A percentile compares a stretch with the other conserved stretches of the same genome.
Conservation (phyloP, 2,797 vertebrate genomes). For the Hemibagrus guttatus region DNA sequence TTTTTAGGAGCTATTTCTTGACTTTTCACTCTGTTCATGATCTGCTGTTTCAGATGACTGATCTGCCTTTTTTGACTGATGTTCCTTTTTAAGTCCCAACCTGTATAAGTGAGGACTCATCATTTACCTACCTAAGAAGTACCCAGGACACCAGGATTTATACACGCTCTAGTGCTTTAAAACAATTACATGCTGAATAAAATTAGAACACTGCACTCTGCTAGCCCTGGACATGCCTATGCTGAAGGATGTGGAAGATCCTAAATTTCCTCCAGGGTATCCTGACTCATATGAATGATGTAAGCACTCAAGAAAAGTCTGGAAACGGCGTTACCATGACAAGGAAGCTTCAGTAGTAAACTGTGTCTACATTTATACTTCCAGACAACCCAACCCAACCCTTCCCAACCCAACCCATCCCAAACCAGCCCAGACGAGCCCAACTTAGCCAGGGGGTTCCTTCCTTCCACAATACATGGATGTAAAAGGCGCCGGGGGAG, state of each 20-base stretch:
- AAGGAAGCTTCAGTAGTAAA: conserved; percentile 34
- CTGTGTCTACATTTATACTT: conserved; percentile 19
- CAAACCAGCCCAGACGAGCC: conserved; percentile 30
- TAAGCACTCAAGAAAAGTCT: conserved; percentile 35
- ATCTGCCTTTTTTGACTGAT: neutral
- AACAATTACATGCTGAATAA: conserved; percentile 6
- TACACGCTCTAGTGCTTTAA: neutral
- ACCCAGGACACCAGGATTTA: neutral
- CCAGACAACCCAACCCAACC: conserved; percentile 14
- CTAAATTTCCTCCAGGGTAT: conserved; percentile 39
- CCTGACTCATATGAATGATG: conserved; percentile 48
- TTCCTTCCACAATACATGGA: conserved; percentile 61
- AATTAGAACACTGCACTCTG: neutral
- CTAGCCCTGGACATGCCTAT: conserved; percentile 16
- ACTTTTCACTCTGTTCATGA: conserved; percentile 1
- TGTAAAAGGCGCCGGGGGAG: conserved; percentile 58
- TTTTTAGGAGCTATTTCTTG: neutral
- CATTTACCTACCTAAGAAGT: neutral
- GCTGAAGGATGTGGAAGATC: conserved; percentile 46
- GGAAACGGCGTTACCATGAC: conserved; percentile 37
- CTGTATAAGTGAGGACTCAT: neutral
- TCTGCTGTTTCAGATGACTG: conserved; percentile 17
- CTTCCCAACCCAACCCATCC: conserved; percentile 9
- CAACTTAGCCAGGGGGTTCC: conserved; percentile 29
- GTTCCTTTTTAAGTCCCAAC: conserved; percentile 38